A percentile compares a stretch with the other conserved stretches of the same genome.
These are phyloP conservation scores for Dermatophagoides farinae DNA, from an alignment of 1,140 invertebrate genomes.

Conservation along the genomic window DNA sequence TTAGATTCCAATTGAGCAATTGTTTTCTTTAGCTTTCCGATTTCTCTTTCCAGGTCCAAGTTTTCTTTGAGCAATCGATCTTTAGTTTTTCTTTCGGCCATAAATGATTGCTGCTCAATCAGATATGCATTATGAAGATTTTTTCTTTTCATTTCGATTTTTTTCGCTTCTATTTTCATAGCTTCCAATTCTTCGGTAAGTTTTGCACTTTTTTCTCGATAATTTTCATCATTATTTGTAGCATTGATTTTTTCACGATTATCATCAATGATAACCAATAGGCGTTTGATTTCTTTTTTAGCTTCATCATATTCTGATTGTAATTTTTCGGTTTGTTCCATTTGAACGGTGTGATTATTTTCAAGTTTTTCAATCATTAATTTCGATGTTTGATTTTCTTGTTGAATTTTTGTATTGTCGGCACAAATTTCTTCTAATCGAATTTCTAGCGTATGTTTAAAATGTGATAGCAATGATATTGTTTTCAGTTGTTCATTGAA, in stretches of 20 bases:
- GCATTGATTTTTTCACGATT: background rate
- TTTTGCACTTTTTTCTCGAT: background rate
- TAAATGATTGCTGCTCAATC: constrained; percentile 4
- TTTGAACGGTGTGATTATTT: background rate
- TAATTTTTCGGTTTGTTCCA: background rate
- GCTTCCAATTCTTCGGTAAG: background rate
- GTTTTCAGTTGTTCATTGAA: too few relatives aligned
- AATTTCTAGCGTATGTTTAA: too few relatives aligned
- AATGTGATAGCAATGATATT: too few relatives aligned
- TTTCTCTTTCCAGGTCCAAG: background rate
- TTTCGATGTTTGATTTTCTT: too few relatives aligned
- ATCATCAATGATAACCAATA: background rate
- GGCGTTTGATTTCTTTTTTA: too few relatives aligned
- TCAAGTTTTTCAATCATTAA: too few relatives aligned
- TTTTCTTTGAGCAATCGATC: constrained; percentile 10
- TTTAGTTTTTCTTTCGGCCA: constrained; percentile 3
- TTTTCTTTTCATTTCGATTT: background rate
- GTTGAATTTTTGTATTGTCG: too few relatives aligned
- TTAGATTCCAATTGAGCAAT: background rate
- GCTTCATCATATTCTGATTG: background rate
- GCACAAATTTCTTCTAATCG: too few relatives aligned
- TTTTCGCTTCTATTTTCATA: background rate
- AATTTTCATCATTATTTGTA: background rate
- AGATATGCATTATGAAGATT: background rate
- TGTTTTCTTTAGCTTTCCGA: background rate